These are phyloP conservation scores for Acanthosepion esculentum DNA, from an alignment of 2,888 invertebrate genomes.

Conservation along the genomic window DNA sequence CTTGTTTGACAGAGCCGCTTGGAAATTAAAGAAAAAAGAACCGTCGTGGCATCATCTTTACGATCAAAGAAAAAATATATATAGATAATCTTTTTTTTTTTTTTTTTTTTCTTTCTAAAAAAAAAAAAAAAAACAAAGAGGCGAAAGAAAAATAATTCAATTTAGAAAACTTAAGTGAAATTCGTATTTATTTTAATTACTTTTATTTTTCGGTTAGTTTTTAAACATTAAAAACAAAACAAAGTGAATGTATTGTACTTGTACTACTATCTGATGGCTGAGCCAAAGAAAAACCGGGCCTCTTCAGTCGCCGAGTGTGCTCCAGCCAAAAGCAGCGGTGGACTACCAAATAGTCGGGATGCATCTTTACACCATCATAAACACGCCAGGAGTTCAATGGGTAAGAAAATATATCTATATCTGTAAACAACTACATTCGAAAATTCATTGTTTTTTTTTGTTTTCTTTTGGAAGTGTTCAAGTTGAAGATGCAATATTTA, in stretches of 20 bases:
- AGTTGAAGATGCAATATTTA: background rate
- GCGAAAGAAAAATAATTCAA: no score
- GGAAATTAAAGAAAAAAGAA: background rate
- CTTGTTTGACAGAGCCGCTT: background rate
- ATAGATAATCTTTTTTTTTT: no score
- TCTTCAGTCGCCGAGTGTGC: background rate
- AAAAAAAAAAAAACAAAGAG: no score
- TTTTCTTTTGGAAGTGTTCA: background rate
- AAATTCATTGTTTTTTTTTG: background rate
- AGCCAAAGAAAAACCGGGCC: slow-evolving; percentile 37
- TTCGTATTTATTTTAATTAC: background rate
- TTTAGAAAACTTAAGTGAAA: background rate
- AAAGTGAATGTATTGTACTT: background rate
- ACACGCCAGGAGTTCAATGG: slow-evolving; percentile 41
- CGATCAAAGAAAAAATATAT: background rate
- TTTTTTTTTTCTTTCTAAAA: no score
- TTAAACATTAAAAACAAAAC: background rate
- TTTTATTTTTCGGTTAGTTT: background rate
- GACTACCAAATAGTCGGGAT: background rate
- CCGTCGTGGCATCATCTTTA: background rate
- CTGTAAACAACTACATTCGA: background rate
- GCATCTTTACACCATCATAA: background rate
- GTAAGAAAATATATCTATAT: slow-evolving; percentile 39
- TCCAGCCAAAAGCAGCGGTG: background rate
- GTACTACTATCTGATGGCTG: slow-evolving; percentile 16